Conservation (phyloP, 2,797 vertebrate genomes). For the Mionectes olivaceus region DNA sequence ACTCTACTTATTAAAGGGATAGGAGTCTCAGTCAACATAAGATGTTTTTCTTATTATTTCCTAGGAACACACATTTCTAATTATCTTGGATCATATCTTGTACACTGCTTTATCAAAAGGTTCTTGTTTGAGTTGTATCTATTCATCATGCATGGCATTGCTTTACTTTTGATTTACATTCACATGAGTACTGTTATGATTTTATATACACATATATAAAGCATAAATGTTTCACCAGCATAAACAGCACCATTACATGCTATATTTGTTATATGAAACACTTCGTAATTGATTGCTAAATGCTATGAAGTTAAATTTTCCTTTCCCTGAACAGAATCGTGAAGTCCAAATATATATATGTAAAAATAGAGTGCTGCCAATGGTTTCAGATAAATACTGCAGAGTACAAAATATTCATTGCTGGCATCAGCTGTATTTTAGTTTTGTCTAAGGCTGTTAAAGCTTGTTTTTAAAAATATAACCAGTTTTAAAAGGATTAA, state of each 20-base stretch:
- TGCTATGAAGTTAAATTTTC: not conserved
- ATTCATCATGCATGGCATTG: not conserved
- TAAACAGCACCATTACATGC: not conserved
- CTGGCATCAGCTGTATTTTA: not conserved
- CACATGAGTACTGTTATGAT: not conserved
- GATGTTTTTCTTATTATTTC: not conserved
- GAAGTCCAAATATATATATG: not conserved
- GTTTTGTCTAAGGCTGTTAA: not conserved
- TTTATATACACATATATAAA: constrained; percentile 6
- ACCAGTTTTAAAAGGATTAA: not conserved
- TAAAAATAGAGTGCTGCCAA: not conserved
- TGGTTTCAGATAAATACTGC: not conserved
- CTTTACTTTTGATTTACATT: not conserved
- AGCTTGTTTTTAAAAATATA: not conserved
- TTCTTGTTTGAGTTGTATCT: not conserved
- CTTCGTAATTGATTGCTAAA: constrained; percentile 3
- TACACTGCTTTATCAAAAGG: not conserved
- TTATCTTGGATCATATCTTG: not conserved
- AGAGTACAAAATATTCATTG: not conserved
- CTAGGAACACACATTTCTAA: not conserved
- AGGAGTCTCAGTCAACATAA: not conserved
- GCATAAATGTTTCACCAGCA: not conserved
- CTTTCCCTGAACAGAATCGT: not conserved
- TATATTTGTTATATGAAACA: not conserved
- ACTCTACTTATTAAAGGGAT: not conserved